Percentiles rank a stretch among this genome's conserved stretches.
These are phyloP conservation scores for Hippocampus guttulatus DNA, from an alignment of 2,113 vertebrate species.

Conservation along the genomic window DNA sequence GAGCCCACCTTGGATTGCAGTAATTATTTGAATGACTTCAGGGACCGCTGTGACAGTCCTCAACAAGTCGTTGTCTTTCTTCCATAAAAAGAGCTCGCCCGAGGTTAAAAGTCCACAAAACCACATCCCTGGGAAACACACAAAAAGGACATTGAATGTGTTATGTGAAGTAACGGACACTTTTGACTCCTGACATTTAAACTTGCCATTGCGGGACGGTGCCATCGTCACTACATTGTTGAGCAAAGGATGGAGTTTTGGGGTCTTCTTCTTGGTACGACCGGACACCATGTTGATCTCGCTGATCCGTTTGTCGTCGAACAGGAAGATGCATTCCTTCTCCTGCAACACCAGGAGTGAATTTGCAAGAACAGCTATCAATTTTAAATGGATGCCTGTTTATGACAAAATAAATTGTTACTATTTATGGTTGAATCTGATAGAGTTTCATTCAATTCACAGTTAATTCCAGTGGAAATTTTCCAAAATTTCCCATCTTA, in stretches of 20 bases:
- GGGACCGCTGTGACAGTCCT: conserved; percentile 73
- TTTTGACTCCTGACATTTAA: not conserved
- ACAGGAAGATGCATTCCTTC: conserved; percentile 85
- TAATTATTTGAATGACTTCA: conserved; percentile 69
- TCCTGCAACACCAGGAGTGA: conserved; percentile 67
- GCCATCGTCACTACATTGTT: conserved; percentile 77
- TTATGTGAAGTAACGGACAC: not conserved
- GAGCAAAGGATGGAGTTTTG: conserved; percentile 79
- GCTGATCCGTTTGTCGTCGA: conserved; percentile 83
- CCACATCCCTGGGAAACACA: conserved; percentile 77
- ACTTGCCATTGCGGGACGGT: conserved; percentile 79
- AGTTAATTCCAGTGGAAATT: not conserved
- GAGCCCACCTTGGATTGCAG: conserved; percentile 66
- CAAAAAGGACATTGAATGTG: not conserved
- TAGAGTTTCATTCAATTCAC: too few relatives aligned
- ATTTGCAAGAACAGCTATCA: not conserved
- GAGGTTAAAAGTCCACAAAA: conserved; percentile 80
- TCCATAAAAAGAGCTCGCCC: conserved; percentile 92
- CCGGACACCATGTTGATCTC: conserved; percentile 88
- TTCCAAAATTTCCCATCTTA: not conserved
- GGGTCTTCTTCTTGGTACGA: conserved; percentile 83
- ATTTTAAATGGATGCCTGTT: too few relatives aligned
- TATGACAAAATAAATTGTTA: too few relatives aligned
- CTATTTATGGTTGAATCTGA: too few relatives aligned
- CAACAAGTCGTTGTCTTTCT: conserved; percentile 83